Base-by-base conservation (phyloP, 2,113 vertebrate genomes). In the Sylvietta virens region DNA sequence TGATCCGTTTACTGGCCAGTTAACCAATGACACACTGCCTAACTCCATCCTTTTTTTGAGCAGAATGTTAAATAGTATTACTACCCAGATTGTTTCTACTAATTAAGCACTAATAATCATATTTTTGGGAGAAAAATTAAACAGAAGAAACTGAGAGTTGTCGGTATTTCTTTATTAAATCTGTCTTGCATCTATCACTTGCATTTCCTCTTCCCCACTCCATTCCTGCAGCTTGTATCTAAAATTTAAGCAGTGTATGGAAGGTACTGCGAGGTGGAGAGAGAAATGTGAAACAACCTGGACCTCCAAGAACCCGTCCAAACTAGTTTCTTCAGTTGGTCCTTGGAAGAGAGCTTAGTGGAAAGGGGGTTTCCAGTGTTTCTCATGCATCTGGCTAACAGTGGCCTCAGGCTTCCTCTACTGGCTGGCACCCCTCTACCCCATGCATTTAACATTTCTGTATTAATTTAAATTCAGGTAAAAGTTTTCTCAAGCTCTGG, bases 341-440 rank as follows among this genome's bases (percentile, higher is more conserved):
- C 80, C 39, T 83, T 93, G 91, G 64, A 93, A 93, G 76, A 64
- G 10, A 62, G n/a, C 73, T 86, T 35, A 83, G 42, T 83, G 82
- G 76, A 96, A 94, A 96, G 94, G 96, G 95, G 90, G 67, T 93
- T 97, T 86, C 86, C 91, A 21, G 1, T 69, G 64, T 83, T 94
- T 81, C 80, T 93, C 77, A 44, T 11, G 7, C 47, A 93, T 77
- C 58, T 83, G 95, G 76, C 71, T 92, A 94, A 62, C 71, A 50
- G 90, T 65, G 76, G 90, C 95, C 90, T 86, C 80, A 19, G 94
- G 94, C 91, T 90, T 90, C 64, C 69, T 90, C 27, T 73, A 4
- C 50, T 72, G 67, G 76, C 56, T 95, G 92, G 72, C 80, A 83
- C 86, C 72, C 10, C 35, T 78, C 67, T 93, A 81, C 56, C 27